Evolutionary conservation across 2,888 invertebrate genomes (phyloP).

Genomic region (Drosophila paramelanica): DNA sequence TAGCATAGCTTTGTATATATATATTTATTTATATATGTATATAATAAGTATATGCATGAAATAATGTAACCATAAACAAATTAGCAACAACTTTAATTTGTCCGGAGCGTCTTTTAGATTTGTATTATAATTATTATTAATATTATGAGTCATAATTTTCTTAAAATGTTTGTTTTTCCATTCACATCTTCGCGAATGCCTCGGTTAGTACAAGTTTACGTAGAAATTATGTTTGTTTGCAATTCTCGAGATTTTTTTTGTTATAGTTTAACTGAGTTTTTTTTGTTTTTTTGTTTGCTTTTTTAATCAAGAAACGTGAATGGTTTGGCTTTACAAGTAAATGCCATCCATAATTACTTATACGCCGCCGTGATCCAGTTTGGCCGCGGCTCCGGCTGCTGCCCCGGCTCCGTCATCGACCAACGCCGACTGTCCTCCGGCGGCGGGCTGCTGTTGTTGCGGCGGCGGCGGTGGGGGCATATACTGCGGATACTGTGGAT

Average conservation of each 20-base stretch:
- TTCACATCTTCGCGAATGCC: conserved; percentile 11
- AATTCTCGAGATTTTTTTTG: conserved; percentile 52
- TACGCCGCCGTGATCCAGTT: conserved; percentile 65
- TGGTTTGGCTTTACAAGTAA: conserved; percentile 57
- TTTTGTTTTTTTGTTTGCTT: conserved; percentile 19
- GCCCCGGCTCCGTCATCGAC: conserved; percentile 72
- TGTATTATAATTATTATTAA: conserved; percentile 56
- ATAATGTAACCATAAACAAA: conserved; percentile 83
- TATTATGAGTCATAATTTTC: conserved; percentile 59
- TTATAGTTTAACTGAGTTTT: conserved; percentile 60
- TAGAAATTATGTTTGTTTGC: conserved; percentile 51
- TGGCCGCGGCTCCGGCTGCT: conserved; percentile 39
- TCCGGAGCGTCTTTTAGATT: conserved; percentile 69
- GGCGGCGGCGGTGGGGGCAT: conserved; percentile 86
- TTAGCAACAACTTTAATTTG: conserved; percentile 78
- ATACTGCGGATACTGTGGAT: conserved; percentile 85
- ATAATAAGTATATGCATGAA: conserved; percentile 73
- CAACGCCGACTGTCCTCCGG: conserved; percentile 85
- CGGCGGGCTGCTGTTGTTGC: conserved; percentile 86
- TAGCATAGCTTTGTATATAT: conserved; percentile 26
- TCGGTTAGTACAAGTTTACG: conserved; percentile 39
- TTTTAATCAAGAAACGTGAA: conserved; percentile 43
- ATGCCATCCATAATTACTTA: conserved; percentile 62
- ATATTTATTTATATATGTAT: conserved; percentile 40
- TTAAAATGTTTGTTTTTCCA: conserved; percentile 51